Conservation (phyloP, 2,888 invertebrate species). For the Meiosimyza platycephala region DNA sequence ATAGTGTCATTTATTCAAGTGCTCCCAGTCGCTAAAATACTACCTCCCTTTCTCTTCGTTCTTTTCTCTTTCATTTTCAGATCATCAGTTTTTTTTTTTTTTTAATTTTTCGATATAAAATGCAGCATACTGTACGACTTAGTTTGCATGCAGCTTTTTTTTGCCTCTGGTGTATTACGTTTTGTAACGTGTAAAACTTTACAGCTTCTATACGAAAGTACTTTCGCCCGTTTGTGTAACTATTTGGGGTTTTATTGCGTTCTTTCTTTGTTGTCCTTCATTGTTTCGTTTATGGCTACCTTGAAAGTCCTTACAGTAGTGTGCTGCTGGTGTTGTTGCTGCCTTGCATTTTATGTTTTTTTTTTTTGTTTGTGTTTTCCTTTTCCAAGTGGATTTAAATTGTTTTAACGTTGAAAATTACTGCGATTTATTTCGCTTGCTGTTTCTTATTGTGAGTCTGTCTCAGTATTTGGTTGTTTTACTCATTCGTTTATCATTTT, state of each 20-base stretch:
- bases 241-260: not conserved
- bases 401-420: conserved; percentile 20
- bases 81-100: not conserved
- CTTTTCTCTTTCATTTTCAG: not conserved
- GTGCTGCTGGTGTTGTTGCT: not conserved
- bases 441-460: not conserved
- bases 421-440: not conserved
- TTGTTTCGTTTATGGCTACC: conserved; percentile 1
- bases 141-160: not conserved
- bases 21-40: not conserved
- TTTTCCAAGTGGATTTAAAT: conserved; percentile 22
- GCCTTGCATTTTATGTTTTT: not conserved
- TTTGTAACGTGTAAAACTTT: not conserved
- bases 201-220: not conserved
- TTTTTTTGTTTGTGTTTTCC: not conserved
- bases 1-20: not conserved
- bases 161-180: not conserved
- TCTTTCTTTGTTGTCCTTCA: not conserved
- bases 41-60: not conserved
- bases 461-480: not conserved
- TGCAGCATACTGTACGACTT: not conserved
- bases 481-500: not conserved
- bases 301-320: not conserved
- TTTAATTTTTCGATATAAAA: not conserved
- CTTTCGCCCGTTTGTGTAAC: not conserved